These are phyloP conservation scores for Spongia lamella DNA, from an alignment of 37 sponge, comb jelly and placozoan genomes.

Conservation along the genomic window DNA sequence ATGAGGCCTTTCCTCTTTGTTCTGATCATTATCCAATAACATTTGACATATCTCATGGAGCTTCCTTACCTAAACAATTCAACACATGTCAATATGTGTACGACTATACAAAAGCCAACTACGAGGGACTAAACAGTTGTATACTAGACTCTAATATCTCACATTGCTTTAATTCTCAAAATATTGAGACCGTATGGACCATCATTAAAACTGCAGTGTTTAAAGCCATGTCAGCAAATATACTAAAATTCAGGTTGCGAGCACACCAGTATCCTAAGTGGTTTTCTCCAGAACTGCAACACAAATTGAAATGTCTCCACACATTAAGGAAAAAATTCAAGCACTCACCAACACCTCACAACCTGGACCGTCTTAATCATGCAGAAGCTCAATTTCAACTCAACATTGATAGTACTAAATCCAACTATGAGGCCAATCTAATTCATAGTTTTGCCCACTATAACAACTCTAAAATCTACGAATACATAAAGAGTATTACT, in stretches of 20 bases:
- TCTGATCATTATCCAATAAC: too few species aligned
- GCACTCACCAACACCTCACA: too few species aligned
- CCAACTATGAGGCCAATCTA: not conserved
- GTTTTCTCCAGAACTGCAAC: slow-evolving; percentile 15
- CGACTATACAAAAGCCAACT: slow-evolving; percentile 18
- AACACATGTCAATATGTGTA: not conserved
- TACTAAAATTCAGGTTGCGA: not conserved
- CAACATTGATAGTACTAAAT: not conserved
- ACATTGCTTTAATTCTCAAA: not conserved
- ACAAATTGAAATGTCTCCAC: not conserved
- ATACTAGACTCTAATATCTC: not conserved
- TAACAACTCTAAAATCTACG: not conserved
- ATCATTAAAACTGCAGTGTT: not conserved
- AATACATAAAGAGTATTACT: not conserved
- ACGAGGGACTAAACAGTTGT: not conserved
- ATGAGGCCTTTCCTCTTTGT: too few species aligned
- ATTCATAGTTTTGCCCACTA: not conserved
- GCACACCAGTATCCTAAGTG: not conserved
- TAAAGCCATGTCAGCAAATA: not conserved
- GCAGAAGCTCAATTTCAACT: too few species aligned
- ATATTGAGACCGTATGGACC: slow-evolving; percentile 6
- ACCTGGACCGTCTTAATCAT: too few species aligned
- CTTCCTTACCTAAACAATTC: too few species aligned
- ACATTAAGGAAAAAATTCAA: too few species aligned
- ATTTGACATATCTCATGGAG: too few species aligned